phyloP scores from a whole-genome alignment of 1,140 invertebrate genomes.

The Drosophila pseudoananassae region DNA sequence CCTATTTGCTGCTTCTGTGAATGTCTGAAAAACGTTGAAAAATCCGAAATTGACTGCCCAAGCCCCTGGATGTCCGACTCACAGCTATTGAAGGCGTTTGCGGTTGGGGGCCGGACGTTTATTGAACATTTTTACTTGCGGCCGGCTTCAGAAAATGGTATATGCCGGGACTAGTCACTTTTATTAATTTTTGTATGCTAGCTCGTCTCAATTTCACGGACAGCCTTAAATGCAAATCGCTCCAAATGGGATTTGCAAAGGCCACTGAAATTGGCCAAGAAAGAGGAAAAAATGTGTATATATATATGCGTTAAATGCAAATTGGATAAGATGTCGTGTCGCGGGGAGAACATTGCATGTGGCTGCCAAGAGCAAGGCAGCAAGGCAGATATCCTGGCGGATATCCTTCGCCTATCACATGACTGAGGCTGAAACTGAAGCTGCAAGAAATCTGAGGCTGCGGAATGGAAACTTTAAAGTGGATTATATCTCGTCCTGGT shows the following conservation, averaged over 20 bases:
- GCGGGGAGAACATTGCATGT: constrained; percentile 28
- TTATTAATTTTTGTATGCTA: constrained; percentile 67
- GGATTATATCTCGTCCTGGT: constrained; percentile 69
- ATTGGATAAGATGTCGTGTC: constrained; percentile 78
- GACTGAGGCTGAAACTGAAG: constrained; percentile 56
- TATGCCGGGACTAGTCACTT: constrained; percentile 34
- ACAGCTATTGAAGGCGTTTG: constrained; percentile 72
- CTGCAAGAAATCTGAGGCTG: constrained; percentile 29
- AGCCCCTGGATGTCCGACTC: constrained; percentile 30
- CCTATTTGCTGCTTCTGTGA: constrained; percentile 13
- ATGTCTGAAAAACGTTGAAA: constrained; percentile 52
- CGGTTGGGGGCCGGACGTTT: constrained; percentile 67
- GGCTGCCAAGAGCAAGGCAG: constrained; percentile 23
- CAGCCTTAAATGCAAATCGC: constrained; percentile 75
- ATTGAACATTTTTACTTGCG: constrained; percentile 81
- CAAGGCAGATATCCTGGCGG: constrained; percentile 61
- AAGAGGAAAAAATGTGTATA: constrained; percentile 18
- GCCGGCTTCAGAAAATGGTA: constrained; percentile 24
- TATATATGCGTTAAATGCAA: constrained; percentile 75
- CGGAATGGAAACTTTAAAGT: constrained; percentile 80
- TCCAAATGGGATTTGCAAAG: constrained; percentile 70
- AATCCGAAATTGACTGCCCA: constrained; percentile 73
- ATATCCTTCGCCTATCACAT: constrained; percentile 66
- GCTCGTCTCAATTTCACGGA: constrained; percentile 75
- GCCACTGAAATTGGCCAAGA: constrained; percentile 19